phyloP scores from a whole-genome alignment of 2,888 invertebrate genomes.

The Keiferia lycopersicella region DNA sequence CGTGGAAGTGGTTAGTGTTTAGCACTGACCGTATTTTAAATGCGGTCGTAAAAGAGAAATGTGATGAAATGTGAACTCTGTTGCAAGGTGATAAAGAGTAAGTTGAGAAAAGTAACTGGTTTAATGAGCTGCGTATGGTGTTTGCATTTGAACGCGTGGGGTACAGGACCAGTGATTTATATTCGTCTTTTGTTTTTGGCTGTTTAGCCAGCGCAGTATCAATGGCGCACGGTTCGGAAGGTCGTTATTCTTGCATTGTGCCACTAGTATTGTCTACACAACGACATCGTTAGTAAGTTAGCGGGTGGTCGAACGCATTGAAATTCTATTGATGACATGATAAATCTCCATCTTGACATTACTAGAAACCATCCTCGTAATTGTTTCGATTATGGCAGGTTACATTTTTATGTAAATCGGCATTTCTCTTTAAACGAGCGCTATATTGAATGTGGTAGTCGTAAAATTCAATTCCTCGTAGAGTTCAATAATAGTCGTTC shows the following conservation, averaged over 20 bases:
- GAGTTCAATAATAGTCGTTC: slow-evolving; percentile 10
- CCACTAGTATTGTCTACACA: slow-evolving; percentile 70
- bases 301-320: slow-evolving; percentile 77
- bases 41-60: not conserved
- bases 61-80: slow-evolving; percentile 36
- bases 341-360: slow-evolving; percentile 62
- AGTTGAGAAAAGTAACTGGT: slow-evolving; percentile 34
- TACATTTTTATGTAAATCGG: slow-evolving; percentile 33
- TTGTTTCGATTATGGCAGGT: slow-evolving; percentile 56
- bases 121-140: slow-evolving; percentile 39
- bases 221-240: slow-evolving; percentile 67
- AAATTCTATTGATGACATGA: slow-evolving; percentile 74
- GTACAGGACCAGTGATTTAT: slow-evolving; percentile 71
- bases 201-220: slow-evolving; percentile 73
- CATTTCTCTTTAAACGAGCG: slow-evolving; percentile 18
- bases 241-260: slow-evolving; percentile 79
- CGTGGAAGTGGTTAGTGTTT: slow-evolving; percentile 63
- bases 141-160: slow-evolving; percentile 61
- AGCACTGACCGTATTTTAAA: slow-evolving; percentile 43
- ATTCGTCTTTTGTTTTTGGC: slow-evolving; percentile 77
- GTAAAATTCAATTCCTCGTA: slow-evolving; percentile 2
- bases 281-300: slow-evolving; percentile 77
- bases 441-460: slow-evolving; percentile 1
- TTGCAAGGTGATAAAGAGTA: slow-evolving; percentile 39
- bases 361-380: slow-evolving; percentile 60